A percentile compares a stretch with the other conserved stretches of the same genome.
Conservation (phyloP, 1,140 invertebrate species). For the Cylas formicarius region DNA sequence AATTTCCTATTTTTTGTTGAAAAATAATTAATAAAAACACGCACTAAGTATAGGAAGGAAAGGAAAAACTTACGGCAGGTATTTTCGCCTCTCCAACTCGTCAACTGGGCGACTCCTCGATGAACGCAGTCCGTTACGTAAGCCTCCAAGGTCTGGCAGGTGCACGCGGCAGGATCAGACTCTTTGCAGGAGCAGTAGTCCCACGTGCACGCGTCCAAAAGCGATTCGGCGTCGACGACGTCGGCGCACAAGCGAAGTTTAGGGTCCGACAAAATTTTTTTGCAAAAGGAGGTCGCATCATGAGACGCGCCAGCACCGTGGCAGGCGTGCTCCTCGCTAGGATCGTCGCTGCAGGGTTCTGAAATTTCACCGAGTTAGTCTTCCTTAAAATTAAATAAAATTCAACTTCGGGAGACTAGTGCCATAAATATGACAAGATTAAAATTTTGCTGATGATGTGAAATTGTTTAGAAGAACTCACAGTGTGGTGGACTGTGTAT, state of each 20-base stretch:
- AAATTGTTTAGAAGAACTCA: too few species aligned
- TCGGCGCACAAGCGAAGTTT: conserved; percentile 57
- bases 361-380: too few species aligned
- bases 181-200: conserved; percentile 68
- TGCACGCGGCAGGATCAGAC: conserved; percentile 54
- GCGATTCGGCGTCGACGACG: conserved; percentile 49
- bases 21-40: too few species aligned
- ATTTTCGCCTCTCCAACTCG: conserved; percentile 63
- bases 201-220: conserved; percentile 62
- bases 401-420: neutral
- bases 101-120: conserved; percentile 53
- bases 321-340: conserved; percentile 48
- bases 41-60: too few species aligned
- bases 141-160: conserved; percentile 68
- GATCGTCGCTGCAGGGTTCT: conserved; percentile 55
- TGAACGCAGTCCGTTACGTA: conserved; percentile 68
- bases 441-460: too few species aligned
- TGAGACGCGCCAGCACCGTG: conserved; percentile 24
- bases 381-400: too few species aligned
- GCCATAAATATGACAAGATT: conserved; percentile 22
- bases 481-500: too few species aligned
- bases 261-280: conserved; percentile 52
- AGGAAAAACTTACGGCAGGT: conserved; percentile 64
- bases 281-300: conserved; percentile 56
- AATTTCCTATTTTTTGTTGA: too few species aligned